Evolutionary conservation across 2,888 invertebrate genomes (phyloP).

Genomic region (Temnothorax ravouxi): DNA sequence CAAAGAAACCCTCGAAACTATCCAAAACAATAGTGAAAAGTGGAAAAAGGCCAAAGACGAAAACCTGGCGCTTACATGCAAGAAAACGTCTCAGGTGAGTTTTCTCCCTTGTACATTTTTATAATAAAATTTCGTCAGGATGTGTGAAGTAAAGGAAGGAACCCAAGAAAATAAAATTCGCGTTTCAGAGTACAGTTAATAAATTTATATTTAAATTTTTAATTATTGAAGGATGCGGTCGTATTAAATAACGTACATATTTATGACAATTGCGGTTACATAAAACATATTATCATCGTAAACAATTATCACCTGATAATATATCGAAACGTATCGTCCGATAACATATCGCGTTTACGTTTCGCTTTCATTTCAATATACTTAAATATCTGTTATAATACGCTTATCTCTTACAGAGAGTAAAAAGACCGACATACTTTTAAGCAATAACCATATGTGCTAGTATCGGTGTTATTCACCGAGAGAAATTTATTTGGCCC

Average conservation of each 20-base stretch:
- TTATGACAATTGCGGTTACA: neutral
- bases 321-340: neutral
- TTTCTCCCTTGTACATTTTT: neutral
- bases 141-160: neutral
- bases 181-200: neutral
- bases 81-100: slow-evolving; percentile 77
- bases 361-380: neutral
- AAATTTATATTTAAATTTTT: neutral
- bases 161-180: neutral
- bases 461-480: neutral
- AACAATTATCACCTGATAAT: neutral
- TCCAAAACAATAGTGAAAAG: slow-evolving; percentile 86
- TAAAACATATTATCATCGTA: neutral
- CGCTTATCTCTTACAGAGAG: neutral
- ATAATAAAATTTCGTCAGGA: neutral
- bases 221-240: neutral
- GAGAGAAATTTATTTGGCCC: neutral
- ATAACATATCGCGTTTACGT: neutral
- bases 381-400: slow-evolving; percentile 4
- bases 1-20: slow-evolving; percentile 86
- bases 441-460: neutral
- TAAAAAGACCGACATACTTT: neutral
- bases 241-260: neutral
- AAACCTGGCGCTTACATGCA: slow-evolving; percentile 71
- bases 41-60: slow-evolving; percentile 85